Evolutionary conservation across 2,888 invertebrate species (phyloP).

Genomic region (Amphipyra tragopoginis): DNA sequence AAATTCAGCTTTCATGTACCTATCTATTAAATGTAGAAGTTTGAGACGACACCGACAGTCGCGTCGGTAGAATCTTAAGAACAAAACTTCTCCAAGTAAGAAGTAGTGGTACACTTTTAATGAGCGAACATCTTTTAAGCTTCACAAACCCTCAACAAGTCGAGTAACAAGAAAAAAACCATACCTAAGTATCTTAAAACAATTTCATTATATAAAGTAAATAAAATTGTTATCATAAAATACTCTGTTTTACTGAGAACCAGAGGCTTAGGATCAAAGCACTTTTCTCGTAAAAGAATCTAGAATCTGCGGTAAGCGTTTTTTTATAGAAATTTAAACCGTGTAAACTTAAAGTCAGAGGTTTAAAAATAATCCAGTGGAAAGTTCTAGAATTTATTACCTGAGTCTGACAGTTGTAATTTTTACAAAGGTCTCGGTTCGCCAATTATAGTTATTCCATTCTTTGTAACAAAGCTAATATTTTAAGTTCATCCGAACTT

Average conservation of each 20-base stretch:
- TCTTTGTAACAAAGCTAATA: constrained; percentile 7
- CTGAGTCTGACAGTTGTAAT: constrained; percentile 38
- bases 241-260: constrained; percentile 28
- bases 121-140: too few relatives aligned
- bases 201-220: constrained; percentile 20
- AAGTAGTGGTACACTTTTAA: too few relatives aligned
- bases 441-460: constrained; percentile 24
- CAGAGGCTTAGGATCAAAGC: constrained; percentile 32
- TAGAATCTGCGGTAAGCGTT: constrained; percentile 23
- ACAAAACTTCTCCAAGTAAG: too few relatives aligned
- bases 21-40: too few relatives aligned
- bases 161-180: neutral
- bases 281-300: constrained; percentile 39
- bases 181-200: constrained; percentile 10
- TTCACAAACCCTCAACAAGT: too few relatives aligned
- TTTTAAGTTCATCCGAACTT: constrained; percentile 17
- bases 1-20: too few relatives aligned
- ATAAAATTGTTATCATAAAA: constrained; percentile 42
- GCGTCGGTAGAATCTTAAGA: too few relatives aligned
- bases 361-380: constrained; percentile 41
- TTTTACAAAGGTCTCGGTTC: constrained; percentile 32
- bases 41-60: too few relatives aligned
- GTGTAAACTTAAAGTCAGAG: constrained; percentile 28
- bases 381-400: constrained; percentile 51
- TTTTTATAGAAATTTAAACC: constrained; percentile 35